Percentiles rank a stretch among this genome's conserved stretches.
Conservation (phyloP, 2,113 vertebrate species). For the Corydoras sp. region DNA sequence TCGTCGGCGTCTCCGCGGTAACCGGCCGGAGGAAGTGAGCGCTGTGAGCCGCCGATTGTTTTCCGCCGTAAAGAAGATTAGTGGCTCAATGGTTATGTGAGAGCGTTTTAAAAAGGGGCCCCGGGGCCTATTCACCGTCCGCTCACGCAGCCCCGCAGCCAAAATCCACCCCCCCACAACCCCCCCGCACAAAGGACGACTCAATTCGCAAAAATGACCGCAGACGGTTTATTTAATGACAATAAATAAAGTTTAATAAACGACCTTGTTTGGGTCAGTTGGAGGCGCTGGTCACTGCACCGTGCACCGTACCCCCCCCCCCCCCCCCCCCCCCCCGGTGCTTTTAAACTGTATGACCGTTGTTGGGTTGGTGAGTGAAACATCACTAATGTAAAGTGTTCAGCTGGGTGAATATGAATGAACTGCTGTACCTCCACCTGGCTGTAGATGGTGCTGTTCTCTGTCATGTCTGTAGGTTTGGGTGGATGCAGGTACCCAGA, state of each 20-base stretch:
- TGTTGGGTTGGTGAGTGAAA: too few relatives aligned
- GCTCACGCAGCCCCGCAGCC: conserved; percentile 50
- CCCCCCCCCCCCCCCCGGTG: too few relatives aligned
- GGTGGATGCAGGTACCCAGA: conserved; percentile 97
- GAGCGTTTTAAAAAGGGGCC: conserved; percentile 63
- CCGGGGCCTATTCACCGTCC: conserved; percentile 55
- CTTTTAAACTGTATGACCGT: too few relatives aligned
- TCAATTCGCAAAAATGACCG: background rate
- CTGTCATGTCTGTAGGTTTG: conserved; percentile 73
- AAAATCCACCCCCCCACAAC: conserved; percentile 26
- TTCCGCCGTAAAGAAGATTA: conserved; percentile 72
- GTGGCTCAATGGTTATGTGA: conserved; percentile 71
- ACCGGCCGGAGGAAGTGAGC: conserved; percentile 65
- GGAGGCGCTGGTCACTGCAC: too few relatives aligned
- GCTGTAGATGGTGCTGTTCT: too few relatives aligned
- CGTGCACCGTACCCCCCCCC: too few relatives aligned
- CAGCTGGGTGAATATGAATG: too few relatives aligned
- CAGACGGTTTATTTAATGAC: too few relatives aligned
- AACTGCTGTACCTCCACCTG: too few relatives aligned
- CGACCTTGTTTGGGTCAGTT: too few relatives aligned
- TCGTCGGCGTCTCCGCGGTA: conserved; percentile 73
- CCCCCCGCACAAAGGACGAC: background rate
- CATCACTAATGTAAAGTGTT: too few relatives aligned
- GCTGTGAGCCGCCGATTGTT: conserved; percentile 71
- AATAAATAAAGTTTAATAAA: too few relatives aligned